Conservation (phyloP, 1,140 invertebrate genomes). For the Cylas formicarius region DNA sequence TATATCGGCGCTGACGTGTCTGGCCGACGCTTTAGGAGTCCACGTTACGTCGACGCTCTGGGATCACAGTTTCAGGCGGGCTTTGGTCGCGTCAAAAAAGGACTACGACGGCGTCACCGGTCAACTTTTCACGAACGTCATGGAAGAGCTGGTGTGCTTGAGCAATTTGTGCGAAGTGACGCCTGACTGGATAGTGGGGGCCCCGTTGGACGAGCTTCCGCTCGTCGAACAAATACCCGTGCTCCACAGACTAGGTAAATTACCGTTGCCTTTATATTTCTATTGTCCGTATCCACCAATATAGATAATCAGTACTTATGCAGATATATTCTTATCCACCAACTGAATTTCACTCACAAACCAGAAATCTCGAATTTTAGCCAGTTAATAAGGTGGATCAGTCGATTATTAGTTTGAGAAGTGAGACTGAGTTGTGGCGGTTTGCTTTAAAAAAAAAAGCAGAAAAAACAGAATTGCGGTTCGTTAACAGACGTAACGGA, state of each 20-base stretch:
- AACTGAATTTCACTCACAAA: too few species aligned
- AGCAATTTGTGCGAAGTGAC: conserved; percentile 63
- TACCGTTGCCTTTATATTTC: too few species aligned
- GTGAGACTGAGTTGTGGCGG: too few species aligned
- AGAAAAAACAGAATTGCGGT: too few species aligned
- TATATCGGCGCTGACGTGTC: conserved; percentile 57
- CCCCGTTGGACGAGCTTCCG: conserved; percentile 60
- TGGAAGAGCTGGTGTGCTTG: conserved; percentile 54
- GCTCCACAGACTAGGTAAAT: conserved; percentile 61
- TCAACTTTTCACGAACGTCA: conserved; percentile 53
- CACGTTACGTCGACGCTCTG: conserved; percentile 66
- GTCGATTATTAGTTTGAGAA: too few species aligned
- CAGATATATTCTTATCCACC: not conserved
- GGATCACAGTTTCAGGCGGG: conserved; percentile 62
- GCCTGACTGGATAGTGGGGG: conserved; percentile 56
- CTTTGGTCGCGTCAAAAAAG: conserved; percentile 39
- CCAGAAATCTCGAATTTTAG: not conserved
- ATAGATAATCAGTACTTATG: not conserved
- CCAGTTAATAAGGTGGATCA: too few species aligned
- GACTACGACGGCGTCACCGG: conserved; percentile 41
- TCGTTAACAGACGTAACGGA: too few species aligned
- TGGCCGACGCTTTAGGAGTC: conserved; percentile 66
- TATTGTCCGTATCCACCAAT: not conserved
- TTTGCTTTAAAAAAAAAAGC: too few species aligned
- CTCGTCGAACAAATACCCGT: conserved; percentile 73